Base-by-base conservation (phyloP, 2,113 vertebrate species). In the Micromys minutus region DNA sequence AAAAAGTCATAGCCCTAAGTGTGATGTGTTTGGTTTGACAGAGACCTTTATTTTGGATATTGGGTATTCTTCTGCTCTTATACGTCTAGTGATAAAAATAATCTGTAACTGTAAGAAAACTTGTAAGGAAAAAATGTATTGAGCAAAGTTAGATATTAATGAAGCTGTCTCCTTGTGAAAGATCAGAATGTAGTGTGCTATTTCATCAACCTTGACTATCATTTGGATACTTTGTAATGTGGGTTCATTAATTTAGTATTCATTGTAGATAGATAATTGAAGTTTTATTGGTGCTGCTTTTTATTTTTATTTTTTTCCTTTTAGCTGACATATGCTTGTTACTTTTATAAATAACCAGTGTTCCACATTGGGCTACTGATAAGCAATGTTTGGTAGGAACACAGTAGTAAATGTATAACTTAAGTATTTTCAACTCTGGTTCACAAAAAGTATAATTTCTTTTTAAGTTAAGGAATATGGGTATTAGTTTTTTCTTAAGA, bases 161-260 rank as follows among this genome's bases (percentile, higher is more conserved):
- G 39, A 63, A 55, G n/a, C 39, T 45, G 50, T 7, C 45, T 69
- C 45, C 36, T 31, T 80, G 2, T 13, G 5, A 36, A 93, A 86
- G 36, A 79, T 74, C 15, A 67, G 65, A 5, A 74, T 83, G 8
- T 7, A 86, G 11, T 13, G 26, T n/a, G 21, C 90, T 87, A 6
- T 71, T 4, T 85, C 84, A 85, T 7, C 24, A 42, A 63, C 52
- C 57, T 21, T 87, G 21, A 50, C 13, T 94, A n/a, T 42, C 8
- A 10, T 89, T 92, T 89, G 36, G 77, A 26, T 7, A 72, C 13
- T 83, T 93, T 91, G 42, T 83, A 39, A 84, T 67, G 1, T 67
- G 61, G 36, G 36, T 80, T 86, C 15, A 81, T 74, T 95, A 92
- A 79, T 80, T 95, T 81, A 45, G 19, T 12, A 72, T 61, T 71